Base-by-base conservation (phyloP, 1,140 invertebrate genomes). In the Halyomorpha halys region DNA sequence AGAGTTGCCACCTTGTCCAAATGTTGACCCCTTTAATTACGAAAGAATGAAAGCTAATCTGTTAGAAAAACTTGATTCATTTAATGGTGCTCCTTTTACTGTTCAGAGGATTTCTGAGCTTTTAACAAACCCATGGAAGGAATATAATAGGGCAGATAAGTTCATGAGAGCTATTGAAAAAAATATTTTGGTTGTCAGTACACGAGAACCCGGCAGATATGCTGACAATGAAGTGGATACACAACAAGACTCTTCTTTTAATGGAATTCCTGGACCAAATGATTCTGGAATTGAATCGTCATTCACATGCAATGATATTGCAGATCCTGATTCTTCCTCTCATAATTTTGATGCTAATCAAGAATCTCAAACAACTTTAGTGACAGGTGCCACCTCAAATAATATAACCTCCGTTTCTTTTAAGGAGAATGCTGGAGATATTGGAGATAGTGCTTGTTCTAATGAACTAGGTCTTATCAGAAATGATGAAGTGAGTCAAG, bases 121-220 rank as follows among this genome's bases (percentile, higher is more conserved):
- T 4, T 77, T 98, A 0, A 91, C 88, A 3, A 82, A 85, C 66
- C 94, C 95, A 6, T 81, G 85, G n/a, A 92, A 91, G 73, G 91
- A 98, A 72, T 98, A 98, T 74, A 94, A 89, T 71, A 80, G 92
- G 65, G 89, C 92, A 56, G 95, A 98, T 73, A 98, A 98, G 76
- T 98, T 91, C 73, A 89, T 98, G 85, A 78, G 94, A 61, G 95
- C 93, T 0, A 82, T 96, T 39, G 92, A 95, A 71, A 95, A 95
- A 75, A 96, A 95, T 73, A 89, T 97, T 66, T 76, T 95, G 69
- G 94, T 97, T 60, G 93, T 98, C 6, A 94, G 90, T 67, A 96
- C 92, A n/a, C 84, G 91, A 47, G 93, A 97, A 73, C 91, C 91
- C 1, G 87, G 87, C 0, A 44, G 64, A 30, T 61, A 44, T 39